Evolutionary conservation across 2,113 vertebrate genomes (phyloP), one percentile per base, ranked within the genome.

Genomic region (Odobenus rosmarus): DNA sequence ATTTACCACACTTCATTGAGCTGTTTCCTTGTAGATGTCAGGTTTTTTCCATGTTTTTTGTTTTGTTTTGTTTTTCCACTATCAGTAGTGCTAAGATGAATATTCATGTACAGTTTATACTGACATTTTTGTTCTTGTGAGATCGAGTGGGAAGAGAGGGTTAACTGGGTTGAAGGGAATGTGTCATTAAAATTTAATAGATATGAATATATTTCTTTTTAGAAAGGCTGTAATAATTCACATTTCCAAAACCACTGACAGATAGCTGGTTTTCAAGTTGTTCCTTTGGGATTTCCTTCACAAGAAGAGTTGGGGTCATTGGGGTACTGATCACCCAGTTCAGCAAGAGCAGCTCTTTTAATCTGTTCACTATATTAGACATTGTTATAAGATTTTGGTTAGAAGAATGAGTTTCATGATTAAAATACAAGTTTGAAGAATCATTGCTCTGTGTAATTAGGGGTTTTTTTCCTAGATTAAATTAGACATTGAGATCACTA

Each of bases 101-200:
- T 80, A 57, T 64, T 95, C 24, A 39, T 64, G 16, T 36, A 67
- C 24, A 39, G 4, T 84, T 83, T 82, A 31, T 74, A 18, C 88
- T 53, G 72, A 15, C 24, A 36, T 86, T 93, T 93, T 93, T 84
- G 84, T 95, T 88, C 31, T 4, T 74, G 12, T 88, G 84, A 71
- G 31, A 80, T 42, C 15, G 21, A 62, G 12, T 36, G 80, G 23
- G 69, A 95, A 95, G 82, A 59, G 79, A 92, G 21, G 5, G 10
- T 84, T 95, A 83, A 18, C 13, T 55, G 7, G 23, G 61, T 72
- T 72, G 46, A 67, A 79, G 77, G n/a, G 28, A 85, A 39, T 64
- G 46, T 76, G 26, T 81, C 69, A 53, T 61, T 88, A 69, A 92
- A 59, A 42, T 69, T 69, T 64, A 62, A 49, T 86, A 46, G 53